A percentile compares a stretch with the other conserved stretches of the same genome.
phyloP scores from a whole-genome alignment of 2,797 vertebrate genomes.

The Syngnathus rostellatus region DNA sequence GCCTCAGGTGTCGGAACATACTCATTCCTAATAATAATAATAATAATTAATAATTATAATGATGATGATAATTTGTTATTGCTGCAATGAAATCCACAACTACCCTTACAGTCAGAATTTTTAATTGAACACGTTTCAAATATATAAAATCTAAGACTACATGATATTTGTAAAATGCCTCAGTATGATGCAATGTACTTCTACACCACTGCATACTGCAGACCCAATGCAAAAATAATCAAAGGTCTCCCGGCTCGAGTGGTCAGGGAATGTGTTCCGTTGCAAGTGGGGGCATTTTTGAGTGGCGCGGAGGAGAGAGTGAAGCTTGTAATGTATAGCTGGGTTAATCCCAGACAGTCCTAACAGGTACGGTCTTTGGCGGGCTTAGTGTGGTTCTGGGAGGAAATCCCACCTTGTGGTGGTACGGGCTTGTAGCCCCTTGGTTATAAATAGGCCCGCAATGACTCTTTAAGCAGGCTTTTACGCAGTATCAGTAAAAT shows the following conservation, averaged over 20 bases:
- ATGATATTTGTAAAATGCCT: too few relatives aligned
- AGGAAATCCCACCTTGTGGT: constrained; percentile 64
- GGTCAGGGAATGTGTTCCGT: not conserved
- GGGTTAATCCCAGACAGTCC: constrained; percentile 67
- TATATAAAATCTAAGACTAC: too few relatives aligned
- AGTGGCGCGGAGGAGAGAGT: constrained; percentile 22
- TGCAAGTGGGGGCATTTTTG: not conserved
- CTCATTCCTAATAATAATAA: too few relatives aligned
- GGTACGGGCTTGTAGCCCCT: constrained; percentile 61
- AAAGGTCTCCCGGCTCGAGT: not conserved
- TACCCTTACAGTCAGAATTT: not conserved
- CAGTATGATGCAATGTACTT: not conserved
- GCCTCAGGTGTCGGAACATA: too few relatives aligned
- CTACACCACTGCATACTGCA: not conserved
- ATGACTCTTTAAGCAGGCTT: constrained; percentile 70
- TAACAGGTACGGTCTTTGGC: constrained; percentile 60
- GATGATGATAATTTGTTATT: not conserved
- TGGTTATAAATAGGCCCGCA: constrained; percentile 71
- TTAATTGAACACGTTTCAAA: not conserved
- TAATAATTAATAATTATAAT: not conserved
- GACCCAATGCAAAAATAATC: not conserved
- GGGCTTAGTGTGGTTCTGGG: constrained; percentile 67
- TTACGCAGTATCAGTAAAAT: constrained; percentile 73
- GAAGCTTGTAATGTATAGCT: constrained; percentile 54
- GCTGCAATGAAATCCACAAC: not conserved